These are phyloP conservation scores for Gastracanthus pulcherrimus DNA, from an alignment of 2,888 invertebrate species.

Conservation along the genomic window DNA sequence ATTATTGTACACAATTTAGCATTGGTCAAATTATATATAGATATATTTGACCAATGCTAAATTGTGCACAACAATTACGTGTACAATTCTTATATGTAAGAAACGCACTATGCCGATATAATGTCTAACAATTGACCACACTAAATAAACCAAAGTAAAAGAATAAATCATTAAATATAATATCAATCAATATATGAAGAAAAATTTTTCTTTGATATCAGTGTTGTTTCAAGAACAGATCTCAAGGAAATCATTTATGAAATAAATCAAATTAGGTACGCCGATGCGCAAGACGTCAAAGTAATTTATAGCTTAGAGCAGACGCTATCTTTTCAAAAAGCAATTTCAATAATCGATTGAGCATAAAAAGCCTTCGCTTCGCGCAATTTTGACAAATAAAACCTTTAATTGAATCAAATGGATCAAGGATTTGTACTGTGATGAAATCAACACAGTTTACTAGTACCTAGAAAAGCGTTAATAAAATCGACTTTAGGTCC, in stretches of 20 bases:
- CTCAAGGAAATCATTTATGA: background rate
- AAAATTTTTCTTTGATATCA: too few relatives aligned
- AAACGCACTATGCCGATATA: too few relatives aligned
- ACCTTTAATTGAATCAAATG: slow-evolving; percentile 1
- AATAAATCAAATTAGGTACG: background rate
- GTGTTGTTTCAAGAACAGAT: background rate
- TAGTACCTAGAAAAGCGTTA: slow-evolving; percentile 35
- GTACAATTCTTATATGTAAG: too few relatives aligned
- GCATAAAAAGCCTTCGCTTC: background rate
- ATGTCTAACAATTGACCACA: too few relatives aligned
- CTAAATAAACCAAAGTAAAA: too few relatives aligned
- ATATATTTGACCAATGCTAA: too few relatives aligned
- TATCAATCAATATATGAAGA: too few relatives aligned
- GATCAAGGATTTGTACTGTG: slow-evolving; percentile 17
- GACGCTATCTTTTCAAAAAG: background rate
- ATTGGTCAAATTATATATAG: too few relatives aligned
- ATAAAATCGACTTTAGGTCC: slow-evolving; percentile 18
- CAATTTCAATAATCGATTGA: slow-evolving; percentile 18
- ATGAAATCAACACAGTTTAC: slow-evolving; percentile 3
- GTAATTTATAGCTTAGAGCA: background rate
- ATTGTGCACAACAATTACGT: too few relatives aligned
- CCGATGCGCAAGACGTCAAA: background rate
- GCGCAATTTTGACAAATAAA: background rate
- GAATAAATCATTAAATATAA: too few relatives aligned
- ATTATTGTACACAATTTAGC: too few relatives aligned